These are phyloP conservation scores for Acanthochromis polyacanthus DNA, from an alignment of 2,113 vertebrate genomes.

Conservation along the genomic window DNA sequence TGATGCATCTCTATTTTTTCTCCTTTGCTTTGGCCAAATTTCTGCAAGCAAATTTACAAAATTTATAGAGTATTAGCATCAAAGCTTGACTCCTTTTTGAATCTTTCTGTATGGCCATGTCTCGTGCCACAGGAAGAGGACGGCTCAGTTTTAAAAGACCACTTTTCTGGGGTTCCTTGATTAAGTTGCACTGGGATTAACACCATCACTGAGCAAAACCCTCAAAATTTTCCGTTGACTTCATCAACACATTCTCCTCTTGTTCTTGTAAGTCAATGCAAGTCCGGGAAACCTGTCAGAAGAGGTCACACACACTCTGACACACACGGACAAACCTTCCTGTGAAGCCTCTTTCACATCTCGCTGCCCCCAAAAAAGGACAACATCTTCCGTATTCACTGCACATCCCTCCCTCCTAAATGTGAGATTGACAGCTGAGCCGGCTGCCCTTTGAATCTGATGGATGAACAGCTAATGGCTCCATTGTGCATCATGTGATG, in stretches of 20 bases:
- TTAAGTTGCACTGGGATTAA: too few species aligned
- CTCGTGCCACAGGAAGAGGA: too few species aligned
- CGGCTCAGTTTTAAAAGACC: too few species aligned
- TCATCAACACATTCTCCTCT: conserved; percentile 13
- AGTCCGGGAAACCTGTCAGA: conserved; percentile 12
- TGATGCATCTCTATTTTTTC: background rate
- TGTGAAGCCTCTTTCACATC: conserved; percentile 58
- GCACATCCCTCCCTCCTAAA: conserved; percentile 69
- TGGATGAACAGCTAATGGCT: conserved; percentile 61
- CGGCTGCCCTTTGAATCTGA: conserved; percentile 50
- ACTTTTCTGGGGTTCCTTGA: too few species aligned
- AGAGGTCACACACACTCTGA: conserved; percentile 8
- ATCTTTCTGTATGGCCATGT: background rate
- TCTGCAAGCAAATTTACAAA: background rate
- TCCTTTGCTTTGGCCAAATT: background rate
- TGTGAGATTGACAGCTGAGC: conserved; percentile 66
- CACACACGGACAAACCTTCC: conserved; percentile 34
- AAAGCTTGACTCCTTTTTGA: background rate
- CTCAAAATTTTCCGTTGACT: background rate
- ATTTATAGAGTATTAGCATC: background rate
- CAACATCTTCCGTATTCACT: conserved; percentile 72
- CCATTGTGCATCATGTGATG: conserved; percentile 74
- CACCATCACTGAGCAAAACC: too few species aligned
- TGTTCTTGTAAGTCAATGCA: conserved; percentile 4
- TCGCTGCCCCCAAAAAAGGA: conserved; percentile 13